Percentiles rank a stretch among this genome's conserved stretches.
phyloP scores from a whole-genome alignment of 2,113 vertebrate genomes.

The Epinephelus moara region DNA sequence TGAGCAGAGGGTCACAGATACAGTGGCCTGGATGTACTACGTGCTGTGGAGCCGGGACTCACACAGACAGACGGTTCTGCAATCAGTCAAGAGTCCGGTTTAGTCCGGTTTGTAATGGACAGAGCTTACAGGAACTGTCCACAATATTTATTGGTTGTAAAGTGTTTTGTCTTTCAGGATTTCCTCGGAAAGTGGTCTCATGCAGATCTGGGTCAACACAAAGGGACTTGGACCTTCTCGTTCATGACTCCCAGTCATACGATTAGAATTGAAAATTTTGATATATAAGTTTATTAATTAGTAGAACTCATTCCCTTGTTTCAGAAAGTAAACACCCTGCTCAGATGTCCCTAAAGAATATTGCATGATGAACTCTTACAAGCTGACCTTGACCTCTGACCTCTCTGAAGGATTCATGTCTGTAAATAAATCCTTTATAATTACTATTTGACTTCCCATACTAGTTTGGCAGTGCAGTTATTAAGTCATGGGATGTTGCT shows the following conservation, averaged over 20 bases:
- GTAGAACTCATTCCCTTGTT: neutral
- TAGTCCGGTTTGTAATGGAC: slow-evolving; percentile 17
- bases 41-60: slow-evolving; percentile 30
- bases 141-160: slow-evolving; percentile 34
- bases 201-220: neutral
- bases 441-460: neutral
- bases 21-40: slow-evolving; percentile 20
- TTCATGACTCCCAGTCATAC: neutral
- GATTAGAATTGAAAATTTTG: neutral
- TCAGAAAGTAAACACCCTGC: slow-evolving; percentile 5
- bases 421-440: neutral
- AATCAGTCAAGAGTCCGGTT: slow-evolving; percentile 25
- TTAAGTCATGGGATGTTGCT: neutral
- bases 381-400: slow-evolving; percentile 28
- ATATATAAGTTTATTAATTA: neutral
- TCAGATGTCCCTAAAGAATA: slow-evolving; percentile 2
- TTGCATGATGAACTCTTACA: neutral
- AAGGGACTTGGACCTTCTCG: neutral
- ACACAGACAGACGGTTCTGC: neutral
- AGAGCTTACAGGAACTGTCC: slow-evolving; percentile 16
- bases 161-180: slow-evolving; percentile 60
- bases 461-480: neutral
- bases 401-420: neutral
- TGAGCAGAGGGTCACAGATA: slow-evolving; percentile 52
- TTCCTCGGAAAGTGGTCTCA: slow-evolving; percentile 43